Evolutionary conservation across 2,888 invertebrate genomes (phyloP), one percentile per base, ranked within the genome.

Genomic region (Bhutanitis thaidina): DNA sequence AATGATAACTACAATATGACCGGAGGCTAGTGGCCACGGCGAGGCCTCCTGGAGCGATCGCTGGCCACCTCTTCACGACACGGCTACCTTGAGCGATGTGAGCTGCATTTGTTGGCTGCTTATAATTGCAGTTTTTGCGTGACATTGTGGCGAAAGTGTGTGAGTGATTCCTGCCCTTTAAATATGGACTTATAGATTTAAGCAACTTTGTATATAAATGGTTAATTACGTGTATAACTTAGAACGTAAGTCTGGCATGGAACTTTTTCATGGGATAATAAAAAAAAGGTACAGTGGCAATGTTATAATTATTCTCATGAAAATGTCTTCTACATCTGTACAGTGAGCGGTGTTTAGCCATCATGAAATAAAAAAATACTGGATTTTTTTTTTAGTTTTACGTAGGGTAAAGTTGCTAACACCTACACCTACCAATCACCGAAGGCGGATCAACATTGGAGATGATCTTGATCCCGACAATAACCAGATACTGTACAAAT

Each of bases 1-100:
- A 66, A 84, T 86, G 86, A 74, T 77, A 61, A 87, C 88, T 40
- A 87, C 87, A 38, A 86, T 85, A 65, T 88, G 88, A 88, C 88
- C 88, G 51, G 78, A 78, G 62, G 74, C 71, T 20, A 73, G 65
- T 44, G 80, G 72, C 57, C 77, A 71, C 40, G 78, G 71, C 34
- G 64, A 62, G 54, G 58, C 64, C 49, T 74, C 80, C 3, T 84
- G 86, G 87, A 62, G 72, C 55, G 83, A 79, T 36, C 77, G 77
- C 50, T 83, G 87, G 85, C 82, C 83, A 30, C 81, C 81, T 12
- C 66, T 62, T 29, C 52, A 47, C 15, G 64, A 51, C 53, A 44
- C 41, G 8, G 60, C 61, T 16, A 30, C 67, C 20, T 30, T 57
- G 35, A 53, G 57, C 41, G n/a, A 32, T 16, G 10, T 39, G 7